phyloP scores from a whole-genome alignment of 2,888 invertebrate genomes.

The Dynastes maya region DNA sequence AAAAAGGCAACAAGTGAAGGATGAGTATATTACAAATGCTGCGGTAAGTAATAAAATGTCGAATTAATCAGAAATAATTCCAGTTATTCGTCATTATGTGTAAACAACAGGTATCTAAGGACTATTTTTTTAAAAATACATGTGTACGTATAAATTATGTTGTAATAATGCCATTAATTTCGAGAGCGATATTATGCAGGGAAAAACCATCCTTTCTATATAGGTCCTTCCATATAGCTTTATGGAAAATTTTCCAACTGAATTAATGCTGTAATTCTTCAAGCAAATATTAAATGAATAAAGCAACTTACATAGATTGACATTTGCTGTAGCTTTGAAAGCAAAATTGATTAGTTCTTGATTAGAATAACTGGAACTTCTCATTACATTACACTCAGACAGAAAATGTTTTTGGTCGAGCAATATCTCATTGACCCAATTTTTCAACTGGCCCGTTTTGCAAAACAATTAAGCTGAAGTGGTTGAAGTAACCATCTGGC shows the following conservation, averaged over 20 bases:
- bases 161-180: constrained; percentile 15
- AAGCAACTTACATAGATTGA: not conserved
- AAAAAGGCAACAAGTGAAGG: constrained; percentile 5
- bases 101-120: constrained; percentile 2
- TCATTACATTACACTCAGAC: too few relatives aligned
- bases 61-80: constrained; percentile 18
- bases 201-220: not conserved
- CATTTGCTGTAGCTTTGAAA: not conserved
- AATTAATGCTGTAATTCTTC: not conserved
- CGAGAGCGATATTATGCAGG: not conserved
- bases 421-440: too few relatives aligned
- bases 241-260: constrained; percentile 8
- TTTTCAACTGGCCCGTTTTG: too few relatives aligned
- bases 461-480: too few relatives aligned
- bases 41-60: not conserved
- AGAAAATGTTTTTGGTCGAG: too few relatives aligned
- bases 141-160: not conserved
- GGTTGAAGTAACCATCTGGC: too few relatives aligned
- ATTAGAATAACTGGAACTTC: not conserved
- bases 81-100: not conserved
- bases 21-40: not conserved
- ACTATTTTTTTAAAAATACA: not conserved
- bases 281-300: not conserved
- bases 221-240: not conserved
- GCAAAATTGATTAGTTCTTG: not conserved